Percentiles rank a stretch among this genome's conserved stretches.
phyloP scores from a whole-genome alignment of 2,113 vertebrate species.

The Atractosteus spatula region DNA sequence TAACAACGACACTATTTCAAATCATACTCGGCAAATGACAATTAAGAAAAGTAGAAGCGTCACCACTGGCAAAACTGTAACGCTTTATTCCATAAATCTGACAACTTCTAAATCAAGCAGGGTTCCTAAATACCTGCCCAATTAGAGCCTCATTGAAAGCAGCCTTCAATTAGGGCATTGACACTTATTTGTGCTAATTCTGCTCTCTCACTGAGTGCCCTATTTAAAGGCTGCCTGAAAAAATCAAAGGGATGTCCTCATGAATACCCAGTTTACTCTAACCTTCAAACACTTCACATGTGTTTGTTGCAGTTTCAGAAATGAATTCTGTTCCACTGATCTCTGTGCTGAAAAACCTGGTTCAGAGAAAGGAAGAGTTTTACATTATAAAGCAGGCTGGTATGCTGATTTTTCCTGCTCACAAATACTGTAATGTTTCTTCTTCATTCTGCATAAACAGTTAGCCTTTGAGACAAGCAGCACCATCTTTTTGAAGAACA shows the following conservation, averaged over 20 bases:
- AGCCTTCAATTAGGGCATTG: neutral
- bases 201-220: neutral
- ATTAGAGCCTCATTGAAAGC: neutral
- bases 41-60: too few relatives aligned
- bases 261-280: constrained; percentile 23
- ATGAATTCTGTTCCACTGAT: constrained; percentile 63
- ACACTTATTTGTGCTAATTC: neutral
- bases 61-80: too few relatives aligned
- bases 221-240: neutral
- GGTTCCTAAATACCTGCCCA: too few relatives aligned
- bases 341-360: constrained; percentile 38
- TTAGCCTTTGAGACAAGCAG: too few relatives aligned
- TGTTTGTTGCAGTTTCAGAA: constrained; percentile 5
- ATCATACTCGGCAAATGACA: too few relatives aligned
- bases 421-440: neutral
- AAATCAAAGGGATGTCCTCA: constrained; percentile 53
- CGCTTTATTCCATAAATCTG: too few relatives aligned
- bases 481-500: too few relatives aligned
- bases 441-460: neutral
- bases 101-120: too few relatives aligned
- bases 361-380: constrained; percentile 35
- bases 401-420: neutral
- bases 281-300: constrained; percentile 56
- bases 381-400: constrained; percentile 46
- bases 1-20: too few relatives aligned